Evolutionary conservation across 2,797 vertebrate genomes (phyloP).

Genomic region (Prunella strophiata): DNA sequence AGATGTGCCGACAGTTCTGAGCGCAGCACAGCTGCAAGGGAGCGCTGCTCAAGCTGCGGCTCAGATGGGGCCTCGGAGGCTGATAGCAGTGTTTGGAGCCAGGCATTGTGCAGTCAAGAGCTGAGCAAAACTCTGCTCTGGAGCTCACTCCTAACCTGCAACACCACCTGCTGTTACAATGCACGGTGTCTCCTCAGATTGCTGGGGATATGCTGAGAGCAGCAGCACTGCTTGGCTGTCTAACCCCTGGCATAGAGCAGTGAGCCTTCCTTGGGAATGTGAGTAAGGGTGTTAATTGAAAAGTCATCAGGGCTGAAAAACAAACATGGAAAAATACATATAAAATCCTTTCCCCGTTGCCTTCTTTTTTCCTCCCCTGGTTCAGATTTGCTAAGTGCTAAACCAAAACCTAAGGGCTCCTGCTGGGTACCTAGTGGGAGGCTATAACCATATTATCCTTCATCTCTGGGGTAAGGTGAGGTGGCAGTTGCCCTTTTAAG

Average conservation of each 20-base stretch:
- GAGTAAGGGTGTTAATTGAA: not conserved
- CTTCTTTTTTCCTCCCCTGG: not conserved
- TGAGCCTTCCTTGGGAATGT: not conserved
- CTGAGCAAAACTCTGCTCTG: not conserved
- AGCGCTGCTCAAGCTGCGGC: not conserved
- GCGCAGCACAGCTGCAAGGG: not conserved
- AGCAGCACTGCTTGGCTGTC: not conserved
- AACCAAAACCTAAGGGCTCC: conserved; percentile 3
- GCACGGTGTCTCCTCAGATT: not conserved
- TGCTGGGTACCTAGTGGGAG: not conserved
- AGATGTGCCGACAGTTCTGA: conserved; percentile 7
- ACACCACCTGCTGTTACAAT: conserved; percentile 70
- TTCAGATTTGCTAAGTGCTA: not conserved
- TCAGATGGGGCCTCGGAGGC: conserved; percentile 20
- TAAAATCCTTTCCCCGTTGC: not conserved
- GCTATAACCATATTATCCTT: not conserved
- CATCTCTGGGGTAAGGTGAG: not conserved
- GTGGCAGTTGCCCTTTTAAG: not conserved
- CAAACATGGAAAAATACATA: not conserved
- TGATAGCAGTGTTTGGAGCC: not conserved
- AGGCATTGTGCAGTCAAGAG: conserved; percentile 16
- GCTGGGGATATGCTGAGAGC: not conserved
- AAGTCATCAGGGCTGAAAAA: not conserved
- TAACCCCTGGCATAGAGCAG: not conserved
- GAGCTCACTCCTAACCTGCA: conserved; percentile 63